A percentile compares a stretch with the other conserved stretches of the same genome.
These are phyloP conservation scores for Gorsachius magnificus DNA, from an alignment of 2,797 vertebrate species.

Conservation along the genomic window DNA sequence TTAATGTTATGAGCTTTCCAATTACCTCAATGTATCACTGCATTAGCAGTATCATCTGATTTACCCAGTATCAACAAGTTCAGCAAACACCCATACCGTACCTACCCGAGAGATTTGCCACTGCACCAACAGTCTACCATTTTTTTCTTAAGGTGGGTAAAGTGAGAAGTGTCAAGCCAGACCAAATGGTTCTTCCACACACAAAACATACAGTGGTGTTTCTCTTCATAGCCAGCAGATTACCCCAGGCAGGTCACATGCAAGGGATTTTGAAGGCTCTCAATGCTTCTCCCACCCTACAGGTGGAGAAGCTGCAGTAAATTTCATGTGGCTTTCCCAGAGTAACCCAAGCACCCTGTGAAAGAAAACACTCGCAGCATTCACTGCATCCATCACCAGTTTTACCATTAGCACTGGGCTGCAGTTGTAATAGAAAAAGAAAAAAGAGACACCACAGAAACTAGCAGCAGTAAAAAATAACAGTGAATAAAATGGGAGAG, in stretches of 20 bases:
- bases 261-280: background rate
- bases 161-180: background rate
- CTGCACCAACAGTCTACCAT: background rate
- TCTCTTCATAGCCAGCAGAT: background rate
- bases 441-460: fast-evolving
- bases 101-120: background rate
- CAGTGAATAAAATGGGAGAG: background rate
- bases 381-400: background rate
- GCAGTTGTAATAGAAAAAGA: background rate
- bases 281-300: background rate
- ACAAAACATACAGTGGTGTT: background rate
- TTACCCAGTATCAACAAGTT: background rate
- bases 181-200: background rate
- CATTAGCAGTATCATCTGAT: background rate
- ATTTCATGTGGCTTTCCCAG: background rate
- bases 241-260: background rate
- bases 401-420: background rate
- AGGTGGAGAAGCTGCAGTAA: background rate
- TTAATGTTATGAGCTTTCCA: background rate
- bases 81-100: background rate
- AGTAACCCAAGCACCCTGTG: background rate
- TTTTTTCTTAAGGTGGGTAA: background rate
- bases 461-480: background rate
- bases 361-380: background rate
- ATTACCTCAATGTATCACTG: background rate